These are phyloP conservation scores for Lepilemur ruficaudatus DNA, from an alignment of 2,797 vertebrate genomes.

Conservation along the genomic window DNA sequence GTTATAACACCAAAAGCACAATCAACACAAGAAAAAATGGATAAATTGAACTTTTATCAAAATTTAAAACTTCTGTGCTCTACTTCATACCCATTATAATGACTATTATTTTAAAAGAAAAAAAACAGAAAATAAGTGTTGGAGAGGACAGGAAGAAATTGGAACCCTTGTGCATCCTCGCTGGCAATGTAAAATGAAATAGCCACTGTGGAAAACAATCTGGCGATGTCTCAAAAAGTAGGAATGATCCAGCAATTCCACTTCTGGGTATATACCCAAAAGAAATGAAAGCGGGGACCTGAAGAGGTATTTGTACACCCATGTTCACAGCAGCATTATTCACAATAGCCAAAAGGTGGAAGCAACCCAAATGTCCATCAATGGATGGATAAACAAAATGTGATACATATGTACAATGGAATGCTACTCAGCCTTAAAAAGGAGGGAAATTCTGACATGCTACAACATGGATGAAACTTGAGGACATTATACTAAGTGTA, in stretches of 20 bases:
- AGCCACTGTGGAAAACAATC: neutral
- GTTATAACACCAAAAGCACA: too few relatives aligned
- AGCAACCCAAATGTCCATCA: neutral
- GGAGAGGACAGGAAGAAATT: neutral
- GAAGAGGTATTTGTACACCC: too few relatives aligned
- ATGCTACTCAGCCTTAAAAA: conserved; percentile 1
- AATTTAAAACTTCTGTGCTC: conserved; percentile 36
- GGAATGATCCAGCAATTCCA: neutral
- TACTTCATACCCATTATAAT: neutral
- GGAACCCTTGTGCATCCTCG: neutral
- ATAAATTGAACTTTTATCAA: conserved; percentile 20
- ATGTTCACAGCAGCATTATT: neutral
- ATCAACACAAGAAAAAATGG: neutral
- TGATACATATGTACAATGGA: neutral
- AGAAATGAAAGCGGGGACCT: too few relatives aligned
- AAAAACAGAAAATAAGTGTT: neutral
- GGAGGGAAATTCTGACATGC: neutral
- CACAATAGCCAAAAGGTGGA: neutral
- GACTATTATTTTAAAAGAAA: neutral
- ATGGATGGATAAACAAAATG: neutral
- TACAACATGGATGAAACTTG: neutral
- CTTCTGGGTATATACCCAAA: neutral
- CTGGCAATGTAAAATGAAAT: neutral
- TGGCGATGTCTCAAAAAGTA: neutral
- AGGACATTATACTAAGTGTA: neutral